These are phyloP conservation scores for Tenrec ecaudatus DNA, from an alignment of 2,113 vertebrate species.

Conservation along the genomic window DNA sequence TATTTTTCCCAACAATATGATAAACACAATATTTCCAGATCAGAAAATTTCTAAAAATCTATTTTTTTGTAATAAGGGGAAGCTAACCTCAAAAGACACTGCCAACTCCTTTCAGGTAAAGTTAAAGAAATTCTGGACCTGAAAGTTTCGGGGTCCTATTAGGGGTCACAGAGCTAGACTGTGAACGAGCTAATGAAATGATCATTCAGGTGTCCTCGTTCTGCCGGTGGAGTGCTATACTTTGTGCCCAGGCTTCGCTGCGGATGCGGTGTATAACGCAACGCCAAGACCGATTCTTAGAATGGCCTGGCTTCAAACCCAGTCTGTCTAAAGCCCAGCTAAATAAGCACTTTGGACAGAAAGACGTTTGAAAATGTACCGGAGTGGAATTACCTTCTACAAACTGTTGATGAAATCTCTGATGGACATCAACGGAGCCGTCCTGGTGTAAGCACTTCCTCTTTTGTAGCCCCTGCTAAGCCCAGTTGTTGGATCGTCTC, in stretches of 20 bases:
- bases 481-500: neutral
- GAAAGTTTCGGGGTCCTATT: neutral
- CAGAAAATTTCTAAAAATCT: conserved; percentile 18
- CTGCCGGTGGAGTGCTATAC: neutral
- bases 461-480: neutral
- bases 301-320: neutral
- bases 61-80: neutral
- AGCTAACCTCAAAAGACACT: neutral
- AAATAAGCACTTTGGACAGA: conserved; percentile 31
- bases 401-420: conserved; percentile 9
- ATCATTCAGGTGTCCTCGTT: neutral
- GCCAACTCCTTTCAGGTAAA: neutral
- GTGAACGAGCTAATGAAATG: neutral
- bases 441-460: neutral
- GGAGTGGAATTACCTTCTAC: conserved; percentile 50
- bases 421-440: neutral
- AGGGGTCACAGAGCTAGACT: neutral
- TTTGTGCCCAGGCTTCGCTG: neutral
- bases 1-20: neutral
- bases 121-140: neutral
- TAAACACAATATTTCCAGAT: neutral
- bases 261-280: neutral
- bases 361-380: conserved; percentile 58
- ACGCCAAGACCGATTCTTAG: neutral
- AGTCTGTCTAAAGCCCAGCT: conserved; percentile 21